phyloP scores from a whole-genome alignment of 2,113 vertebrate genomes.

The Phalacrocorax brasilianus region DNA sequence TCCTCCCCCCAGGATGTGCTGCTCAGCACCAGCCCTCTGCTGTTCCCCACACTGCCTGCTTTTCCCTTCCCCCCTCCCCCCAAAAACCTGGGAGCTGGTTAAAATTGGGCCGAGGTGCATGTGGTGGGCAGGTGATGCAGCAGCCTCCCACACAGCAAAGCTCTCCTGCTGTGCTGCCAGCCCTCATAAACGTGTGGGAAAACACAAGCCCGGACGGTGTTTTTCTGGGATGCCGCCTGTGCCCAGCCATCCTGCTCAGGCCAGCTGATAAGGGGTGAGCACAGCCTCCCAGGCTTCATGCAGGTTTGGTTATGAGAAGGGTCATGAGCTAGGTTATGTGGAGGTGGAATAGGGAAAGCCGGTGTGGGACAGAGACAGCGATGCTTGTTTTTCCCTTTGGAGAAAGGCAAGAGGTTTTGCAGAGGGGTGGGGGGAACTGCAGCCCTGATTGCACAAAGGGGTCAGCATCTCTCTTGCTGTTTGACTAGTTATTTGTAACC shows the following conservation, averaged over 20 bases:
- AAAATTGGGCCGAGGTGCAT: not conserved
- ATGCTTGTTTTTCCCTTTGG: not conserved
- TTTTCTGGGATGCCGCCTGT: not conserved
- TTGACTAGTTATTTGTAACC: not conserved
- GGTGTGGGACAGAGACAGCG: not conserved
- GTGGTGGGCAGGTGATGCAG: not conserved
- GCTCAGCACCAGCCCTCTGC: not conserved
- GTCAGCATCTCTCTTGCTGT: not conserved
- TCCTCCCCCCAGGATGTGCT: not conserved
- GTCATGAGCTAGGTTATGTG: rapidly evolving
- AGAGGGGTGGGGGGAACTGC: not conserved
- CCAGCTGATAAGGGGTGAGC: not conserved
- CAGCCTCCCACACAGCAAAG: not conserved
- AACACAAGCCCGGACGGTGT: not conserved
- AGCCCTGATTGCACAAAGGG: not conserved
- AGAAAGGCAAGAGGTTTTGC: not conserved
- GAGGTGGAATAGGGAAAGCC: not conserved
- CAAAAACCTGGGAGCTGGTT: not conserved
- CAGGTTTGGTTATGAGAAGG: not conserved
- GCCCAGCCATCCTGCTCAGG: not conserved
- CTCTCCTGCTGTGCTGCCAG: not conserved
- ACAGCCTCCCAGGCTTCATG: rapidly evolving
- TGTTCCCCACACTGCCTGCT: rapidly evolving
- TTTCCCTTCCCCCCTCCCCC: not conserved
- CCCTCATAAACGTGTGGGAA: not conserved